Percentiles rank a stretch among this genome's conserved stretches.
These are phyloP conservation scores for Gastrophryne carolinensis DNA, from an alignment of 2,797 vertebrate genomes.

Conservation along the genomic window DNA sequence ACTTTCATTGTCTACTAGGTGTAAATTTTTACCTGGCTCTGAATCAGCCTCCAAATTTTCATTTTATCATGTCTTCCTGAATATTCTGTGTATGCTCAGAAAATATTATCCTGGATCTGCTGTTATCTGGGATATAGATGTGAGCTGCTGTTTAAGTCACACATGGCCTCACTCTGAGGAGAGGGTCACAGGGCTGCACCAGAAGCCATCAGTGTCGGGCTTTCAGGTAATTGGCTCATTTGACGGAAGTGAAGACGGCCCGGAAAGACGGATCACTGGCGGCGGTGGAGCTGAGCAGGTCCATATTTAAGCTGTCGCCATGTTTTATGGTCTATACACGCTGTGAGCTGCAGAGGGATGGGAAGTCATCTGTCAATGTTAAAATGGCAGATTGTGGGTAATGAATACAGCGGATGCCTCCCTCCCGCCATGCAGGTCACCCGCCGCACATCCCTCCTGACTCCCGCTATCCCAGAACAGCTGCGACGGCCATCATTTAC, in stretches of 20 bases:
- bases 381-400: conserved; percentile 88
- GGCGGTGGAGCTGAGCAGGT: conserved; percentile 80
- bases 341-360: conserved; percentile 66
- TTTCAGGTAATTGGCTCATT: conserved; percentile 80
- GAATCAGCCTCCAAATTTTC: too few relatives aligned
- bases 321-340: conserved; percentile 87
- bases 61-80: too few relatives aligned
- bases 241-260: conserved; percentile 68
- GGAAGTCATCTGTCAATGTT: conserved; percentile 82
- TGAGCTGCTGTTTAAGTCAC: too few relatives aligned
- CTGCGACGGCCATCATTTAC: too few relatives aligned
- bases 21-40: too few relatives aligned
- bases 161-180: too few relatives aligned
- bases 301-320: conserved; percentile 92
- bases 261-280: conserved; percentile 78
- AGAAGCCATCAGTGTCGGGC: conserved; percentile 64
- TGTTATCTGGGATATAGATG: too few relatives aligned
- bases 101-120: too few relatives aligned
- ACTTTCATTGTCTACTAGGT: too few relatives aligned
- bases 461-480: too few relatives aligned
- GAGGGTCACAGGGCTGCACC: too few relatives aligned
- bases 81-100: too few relatives aligned
- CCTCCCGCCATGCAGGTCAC: conserved; percentile 63
- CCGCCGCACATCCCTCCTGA: not conserved
- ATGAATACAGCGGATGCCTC: conserved; percentile 87